Base-by-base conservation (phyloP, 2,888 invertebrate genomes). In the Yponomeuta cagnagella region DNA sequence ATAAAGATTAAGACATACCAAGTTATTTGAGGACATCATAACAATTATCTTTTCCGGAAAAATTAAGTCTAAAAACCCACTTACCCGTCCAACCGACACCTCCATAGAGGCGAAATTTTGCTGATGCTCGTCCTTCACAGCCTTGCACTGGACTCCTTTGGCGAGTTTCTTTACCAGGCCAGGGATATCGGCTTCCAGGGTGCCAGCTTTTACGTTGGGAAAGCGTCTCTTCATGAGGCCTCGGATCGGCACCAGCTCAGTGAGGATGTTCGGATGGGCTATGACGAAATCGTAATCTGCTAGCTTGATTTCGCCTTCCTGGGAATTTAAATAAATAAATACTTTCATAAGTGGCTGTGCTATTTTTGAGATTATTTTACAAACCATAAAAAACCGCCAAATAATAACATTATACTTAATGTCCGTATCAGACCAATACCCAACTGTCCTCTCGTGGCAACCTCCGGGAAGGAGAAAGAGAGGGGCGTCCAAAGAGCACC, bases 191-290 rank as follows among this genome's bases (percentile, higher is more conserved):
- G 88, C 74, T 71, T 95, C 94, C 31, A 98, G 80, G 1, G 96
- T 96, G 63, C 96, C 97, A 63, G 78, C 75, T 77, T 92, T 82
- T 0, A 94, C 86, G 77, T 93, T 95, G 0, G 98, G 98, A 84
- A 97, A 97, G 77, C 94, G 94, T 73, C 90, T 94, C 78, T 95
- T 97, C 93, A 98, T 90, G 67, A 97, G 80, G 2, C 97, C 97
- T 74, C 97, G 93, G 72, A 98, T 89, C 0, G 94, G 92, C 1
- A 96, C 94, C 63, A 98, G 80, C 70, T 97, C 97, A 0, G 96
- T 94, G 69, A 97, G 83, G 73, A 97, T 96, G 80, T 95, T 95
- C 0, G 96, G 95, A 88, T 97, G 96, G 0, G 96, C 96, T 15
- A 98, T 88, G 9, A 96, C 81, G 78, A 93, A 95, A 77, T 96